Conservation (phyloP, 2,113 vertebrate species). For the Myrmecobius fasciatus region DNA sequence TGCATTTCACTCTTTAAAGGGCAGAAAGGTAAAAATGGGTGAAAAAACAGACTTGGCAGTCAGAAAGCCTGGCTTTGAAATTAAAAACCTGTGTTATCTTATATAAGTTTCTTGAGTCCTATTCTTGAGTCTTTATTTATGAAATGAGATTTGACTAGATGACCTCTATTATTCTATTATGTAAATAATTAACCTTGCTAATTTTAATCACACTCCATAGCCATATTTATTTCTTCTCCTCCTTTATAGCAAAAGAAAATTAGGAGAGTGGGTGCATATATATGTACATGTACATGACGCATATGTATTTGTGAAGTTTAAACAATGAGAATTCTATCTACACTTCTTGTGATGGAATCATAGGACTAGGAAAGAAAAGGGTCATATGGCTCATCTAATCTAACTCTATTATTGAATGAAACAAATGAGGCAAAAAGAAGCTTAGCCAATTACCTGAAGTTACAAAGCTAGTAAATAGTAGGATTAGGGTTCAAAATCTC, state of each 20-base stretch:
- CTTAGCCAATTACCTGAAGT: neutral
- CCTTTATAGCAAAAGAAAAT: neutral
- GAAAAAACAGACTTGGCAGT: neutral
- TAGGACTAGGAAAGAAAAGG: neutral
- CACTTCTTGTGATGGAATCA: neutral
- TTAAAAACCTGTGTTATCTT: neutral
- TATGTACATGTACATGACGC: neutral
- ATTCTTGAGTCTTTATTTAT: neutral
- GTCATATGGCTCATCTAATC: neutral
- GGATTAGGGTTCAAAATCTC: neutral
- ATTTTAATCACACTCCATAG: neutral
- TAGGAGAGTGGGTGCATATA: neutral
- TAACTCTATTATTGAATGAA: neutral
- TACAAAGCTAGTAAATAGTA: neutral
- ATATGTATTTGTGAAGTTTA: slow-evolving; percentile 11
- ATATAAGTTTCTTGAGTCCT: neutral
- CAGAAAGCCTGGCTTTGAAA: neutral
- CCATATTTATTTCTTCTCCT: neutral
- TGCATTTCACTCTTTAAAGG: neutral
- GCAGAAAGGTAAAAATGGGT: neutral
- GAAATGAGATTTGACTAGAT: neutral
- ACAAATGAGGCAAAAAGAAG: neutral
- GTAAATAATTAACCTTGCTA: neutral
- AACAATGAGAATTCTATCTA: neutral
- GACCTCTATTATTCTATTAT: slow-evolving; percentile 3